Evolutionary conservation across 2,797 vertebrate genomes (phyloP), one percentile per base, ranked within the genome.

Genomic region (Thaleichthys pacificus): DNA sequence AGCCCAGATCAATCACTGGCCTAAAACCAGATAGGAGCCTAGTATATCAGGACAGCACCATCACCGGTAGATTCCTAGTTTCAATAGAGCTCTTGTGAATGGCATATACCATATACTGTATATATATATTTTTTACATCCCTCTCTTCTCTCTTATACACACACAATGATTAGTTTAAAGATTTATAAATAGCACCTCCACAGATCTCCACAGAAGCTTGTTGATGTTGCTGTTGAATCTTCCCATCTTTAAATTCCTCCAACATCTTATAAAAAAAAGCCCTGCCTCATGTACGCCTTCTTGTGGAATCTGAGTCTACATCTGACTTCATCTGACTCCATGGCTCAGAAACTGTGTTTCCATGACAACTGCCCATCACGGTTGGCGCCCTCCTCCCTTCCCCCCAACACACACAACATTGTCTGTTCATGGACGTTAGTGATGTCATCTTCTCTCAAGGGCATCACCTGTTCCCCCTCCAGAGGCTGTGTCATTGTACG

Each of bases 311-410:
- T 21, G n/a, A 21, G 24, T 60, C 57, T 60, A 60, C 24, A 24
- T 65, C 32, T 26, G 30, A 69, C 38, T 57, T 17, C 3, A 66
- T 70, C 6, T 66, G 62, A 69, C 38, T 61, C 61, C 32, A 47
- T 28, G 28, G 51, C 32, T 64, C 51, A 26, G 65, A 71, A 58
- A 71, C 49, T 30, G 32, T 71, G 75, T 85, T 78, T 74, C 83
- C 80, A 85, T 82, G 73, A 69, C 75, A 77, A 85, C 83, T 65
- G 35, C 67, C 69, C 71, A 72, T 82, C 72, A 80, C 74, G 73
- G 79, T 78, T 69, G 66, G 75, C 66, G 51, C 66, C 58, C 65
- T 58, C 71, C 19, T 76, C 38, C 68, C 51, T n/a, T 0, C 51
- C 51, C 15, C 51, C 17, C 51, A 17, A n/a, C 15, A n/a, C 51